phyloP scores from a whole-genome alignment of 1,140 invertebrate genomes.

The Meloidogyne hapla region DNA sequence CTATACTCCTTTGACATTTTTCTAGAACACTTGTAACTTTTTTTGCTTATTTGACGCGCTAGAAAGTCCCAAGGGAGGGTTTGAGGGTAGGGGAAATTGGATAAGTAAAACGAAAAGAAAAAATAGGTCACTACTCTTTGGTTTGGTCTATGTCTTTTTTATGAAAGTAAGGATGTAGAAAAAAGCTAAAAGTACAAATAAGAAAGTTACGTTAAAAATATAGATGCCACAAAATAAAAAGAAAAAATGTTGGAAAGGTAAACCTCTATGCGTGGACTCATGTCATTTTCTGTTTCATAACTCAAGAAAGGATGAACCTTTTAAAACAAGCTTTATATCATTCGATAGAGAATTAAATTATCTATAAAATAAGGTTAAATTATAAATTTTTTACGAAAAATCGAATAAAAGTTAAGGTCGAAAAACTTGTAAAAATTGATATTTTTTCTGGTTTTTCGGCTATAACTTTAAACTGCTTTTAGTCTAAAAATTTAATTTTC shows the following conservation, averaged over 20 bases:
- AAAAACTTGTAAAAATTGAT: not conserved
- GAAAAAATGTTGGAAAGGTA: not conserved
- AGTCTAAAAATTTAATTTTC: not conserved
- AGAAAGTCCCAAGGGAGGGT: not conserved
- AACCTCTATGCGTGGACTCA: not conserved
- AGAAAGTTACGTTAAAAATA: not conserved
- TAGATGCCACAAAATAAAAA: not conserved
- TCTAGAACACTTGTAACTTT: slow-evolving; percentile 3
- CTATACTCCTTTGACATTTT: not conserved
- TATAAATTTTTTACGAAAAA: not conserved
- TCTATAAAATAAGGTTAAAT: not conserved
- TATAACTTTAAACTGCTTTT: too few species aligned
- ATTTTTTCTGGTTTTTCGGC: not conserved
- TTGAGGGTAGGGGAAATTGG: not conserved
- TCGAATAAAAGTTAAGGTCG: not conserved
- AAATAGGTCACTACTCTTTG: not conserved
- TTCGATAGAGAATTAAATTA: slow-evolving; percentile 1
- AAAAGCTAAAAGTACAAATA: not conserved
- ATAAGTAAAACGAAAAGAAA: not conserved
- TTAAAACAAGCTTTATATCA: not conserved
- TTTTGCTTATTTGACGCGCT: not conserved
- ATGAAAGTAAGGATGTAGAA: not conserved
- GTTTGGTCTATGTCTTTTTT: not conserved
- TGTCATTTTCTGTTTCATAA: not conserved
- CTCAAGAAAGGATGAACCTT: not conserved